Evolutionary conservation across 92 coral and sea anemone species (phyloP).

Genomic region (Epizoanthus fatuus): DNA sequence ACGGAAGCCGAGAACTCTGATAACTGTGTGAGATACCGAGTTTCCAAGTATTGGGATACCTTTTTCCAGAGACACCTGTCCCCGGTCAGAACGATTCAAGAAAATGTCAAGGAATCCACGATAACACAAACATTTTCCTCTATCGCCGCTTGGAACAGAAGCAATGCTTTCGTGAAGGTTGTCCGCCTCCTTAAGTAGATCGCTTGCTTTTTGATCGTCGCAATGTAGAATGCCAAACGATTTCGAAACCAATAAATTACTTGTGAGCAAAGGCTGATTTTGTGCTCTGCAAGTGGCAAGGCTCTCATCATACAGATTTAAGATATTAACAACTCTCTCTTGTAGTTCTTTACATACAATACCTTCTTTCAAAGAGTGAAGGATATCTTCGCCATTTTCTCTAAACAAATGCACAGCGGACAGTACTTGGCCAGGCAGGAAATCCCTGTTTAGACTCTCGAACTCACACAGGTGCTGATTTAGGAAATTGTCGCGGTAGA

Average conservation of each 20-base stretch:
- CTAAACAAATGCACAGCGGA: neutral
- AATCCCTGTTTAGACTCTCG: neutral
- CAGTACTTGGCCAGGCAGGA: neutral
- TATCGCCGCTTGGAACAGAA: neutral
- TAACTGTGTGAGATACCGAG: neutral
- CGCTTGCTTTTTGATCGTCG: neutral
- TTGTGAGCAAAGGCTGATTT: neutral
- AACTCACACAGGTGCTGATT: neutral
- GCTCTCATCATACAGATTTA: neutral
- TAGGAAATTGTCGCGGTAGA: neutral
- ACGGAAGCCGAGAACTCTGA: neutral
- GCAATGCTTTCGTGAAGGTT: neutral
- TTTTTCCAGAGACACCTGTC: neutral
- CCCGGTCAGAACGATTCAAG: neutral
- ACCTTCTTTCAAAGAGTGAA: neutral
- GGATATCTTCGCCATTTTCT: neutral
- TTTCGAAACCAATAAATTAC: neutral
- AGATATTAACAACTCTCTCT: neutral
- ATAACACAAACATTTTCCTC: constrained; percentile 1
- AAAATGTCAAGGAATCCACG: neutral
- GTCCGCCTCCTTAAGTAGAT: neutral
- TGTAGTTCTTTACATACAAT: neutral
- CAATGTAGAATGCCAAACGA: neutral
- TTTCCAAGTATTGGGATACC: neutral
- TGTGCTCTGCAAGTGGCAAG: neutral